A percentile compares a stretch with the other conserved stretches of the same genome.
Conservation (phyloP, 2,888 invertebrate species). For the Aspidiotus rigidus region DNA sequence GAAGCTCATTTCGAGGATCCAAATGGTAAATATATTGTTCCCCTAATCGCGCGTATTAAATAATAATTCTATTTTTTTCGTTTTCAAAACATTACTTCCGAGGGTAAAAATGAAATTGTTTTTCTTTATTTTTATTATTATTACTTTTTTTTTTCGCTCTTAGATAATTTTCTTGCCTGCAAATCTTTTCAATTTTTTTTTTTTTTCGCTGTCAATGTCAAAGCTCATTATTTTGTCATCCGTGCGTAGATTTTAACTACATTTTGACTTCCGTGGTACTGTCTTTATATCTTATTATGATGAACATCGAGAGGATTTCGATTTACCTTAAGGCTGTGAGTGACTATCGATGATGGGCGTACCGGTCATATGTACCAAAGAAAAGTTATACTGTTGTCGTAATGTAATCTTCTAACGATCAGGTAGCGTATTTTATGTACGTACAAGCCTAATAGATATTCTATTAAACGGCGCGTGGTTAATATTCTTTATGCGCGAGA, state of each 20-base stretch:
- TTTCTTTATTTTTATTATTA: slow-evolving; percentile 12
- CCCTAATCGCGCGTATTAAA: slow-evolving; percentile 34
- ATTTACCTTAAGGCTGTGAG: no score
- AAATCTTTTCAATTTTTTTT: no score
- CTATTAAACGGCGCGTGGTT: not conserved
- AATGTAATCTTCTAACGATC: not conserved
- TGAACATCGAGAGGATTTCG: no score
- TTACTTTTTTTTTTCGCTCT: slow-evolving; percentile 14
- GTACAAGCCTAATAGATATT: no score
- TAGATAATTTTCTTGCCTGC: not conserved
- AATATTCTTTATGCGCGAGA: not conserved
- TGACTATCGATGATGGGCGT: not conserved
- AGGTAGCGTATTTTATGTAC: not conserved
- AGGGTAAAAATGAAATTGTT: slow-evolving; percentile 31
- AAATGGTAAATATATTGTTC: slow-evolving; percentile 35
- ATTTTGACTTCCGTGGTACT: no score
- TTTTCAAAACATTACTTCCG: slow-evolving; percentile 34
- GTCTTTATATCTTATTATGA: no score
- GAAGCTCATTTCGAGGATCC: slow-evolving; percentile 33
- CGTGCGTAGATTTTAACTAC: no score
- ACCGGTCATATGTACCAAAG: not conserved
- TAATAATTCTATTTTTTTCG: slow-evolving; percentile 32
- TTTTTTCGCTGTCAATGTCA: no score
- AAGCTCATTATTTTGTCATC: no score
- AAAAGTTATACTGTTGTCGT: not conserved